phyloP scores from a whole-genome alignment of 1,140 invertebrate genomes.

The Pogonomyrmex californicus region DNA sequence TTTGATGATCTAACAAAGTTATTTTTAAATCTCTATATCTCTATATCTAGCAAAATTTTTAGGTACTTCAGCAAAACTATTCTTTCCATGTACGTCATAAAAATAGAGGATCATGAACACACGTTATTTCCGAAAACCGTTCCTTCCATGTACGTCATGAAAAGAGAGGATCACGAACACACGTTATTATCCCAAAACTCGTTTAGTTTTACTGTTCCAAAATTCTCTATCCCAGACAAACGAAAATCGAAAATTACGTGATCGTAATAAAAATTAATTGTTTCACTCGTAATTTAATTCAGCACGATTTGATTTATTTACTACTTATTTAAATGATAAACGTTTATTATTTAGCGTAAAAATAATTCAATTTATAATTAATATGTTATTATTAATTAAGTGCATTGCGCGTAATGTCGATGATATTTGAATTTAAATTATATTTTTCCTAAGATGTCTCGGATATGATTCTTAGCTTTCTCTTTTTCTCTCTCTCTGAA shows the following conservation, averaged over 20 bases:
- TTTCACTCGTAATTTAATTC: neutral
- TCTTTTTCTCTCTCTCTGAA: neutral
- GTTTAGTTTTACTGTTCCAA: neutral
- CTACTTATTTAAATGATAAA: neutral
- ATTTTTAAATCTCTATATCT: too few species aligned
- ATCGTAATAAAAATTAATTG: neutral
- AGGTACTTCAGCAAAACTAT: too few species aligned
- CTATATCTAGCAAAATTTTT: too few species aligned
- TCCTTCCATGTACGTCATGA: neutral
- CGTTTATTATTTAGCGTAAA: neutral
- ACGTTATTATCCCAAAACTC: neutral
- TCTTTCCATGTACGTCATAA: too few species aligned
- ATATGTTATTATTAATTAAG: neutral
- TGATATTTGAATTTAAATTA: neutral
- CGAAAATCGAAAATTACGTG: neutral
- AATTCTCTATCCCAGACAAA: neutral
- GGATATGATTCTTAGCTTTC: neutral
- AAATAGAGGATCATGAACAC: too few species aligned
- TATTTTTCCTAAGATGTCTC: neutral
- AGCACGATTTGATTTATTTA: neutral
- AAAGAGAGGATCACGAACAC: neutral
- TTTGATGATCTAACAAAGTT: too few species aligned
- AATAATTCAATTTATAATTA: neutral
- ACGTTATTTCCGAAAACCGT: too few species aligned
- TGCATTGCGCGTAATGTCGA: neutral